Base-by-base conservation (phyloP, 2,113 vertebrate species). In the Eurypyga helias region DNA sequence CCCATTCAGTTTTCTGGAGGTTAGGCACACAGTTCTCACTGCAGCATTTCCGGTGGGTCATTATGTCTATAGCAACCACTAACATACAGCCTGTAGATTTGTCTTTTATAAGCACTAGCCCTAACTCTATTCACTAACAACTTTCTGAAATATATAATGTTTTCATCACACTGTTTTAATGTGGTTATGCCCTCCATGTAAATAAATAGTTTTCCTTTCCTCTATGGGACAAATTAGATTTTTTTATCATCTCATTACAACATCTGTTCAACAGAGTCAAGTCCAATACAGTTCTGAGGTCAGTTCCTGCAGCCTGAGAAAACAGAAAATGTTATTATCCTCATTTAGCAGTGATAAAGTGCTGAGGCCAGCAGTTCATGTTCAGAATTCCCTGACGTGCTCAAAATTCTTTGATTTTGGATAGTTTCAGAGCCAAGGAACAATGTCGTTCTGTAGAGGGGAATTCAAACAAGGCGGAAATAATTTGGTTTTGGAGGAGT, bases 201-300 rank as follows among this genome's bases (percentile, higher is more conserved):
- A 96, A 96, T 83, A 88, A 90, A 88, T 46, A 70, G 23, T 86
- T 94, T 61, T 38, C 33, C 70, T 90, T 92, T 80, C 26, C 52
- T 83, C 85, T 81, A 21, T 13, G 43, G 62, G 90, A 90, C 51
- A 90, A 88, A 93, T 90, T 51, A 72, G 85, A 83, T 67, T 87
- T 85, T 84, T 94, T 94, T 73, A 77, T 90, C 85, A 94, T 94
- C 64, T 77, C 51, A 84, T 89, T 93, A 92, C 19, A 93, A 93
- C 92, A 97, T 89, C 95, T 96, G 95, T 89, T 96, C 83, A 93
- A 46, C 55, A 78, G 45, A 93, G 85, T 77, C 36, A 83, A 91
- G 55, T 83, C 46, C 90, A 92, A 90, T 33, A 80, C 28, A 83
- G 67, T 70, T 94, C 83, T 89, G 71, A 93, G 92, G 79, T 94